A percentile compares a stretch with the other conserved stretches of the same genome.
Evolutionary conservation across 2,888 invertebrate species (phyloP).

Genomic region (Parascotia fuliginaria): DNA sequence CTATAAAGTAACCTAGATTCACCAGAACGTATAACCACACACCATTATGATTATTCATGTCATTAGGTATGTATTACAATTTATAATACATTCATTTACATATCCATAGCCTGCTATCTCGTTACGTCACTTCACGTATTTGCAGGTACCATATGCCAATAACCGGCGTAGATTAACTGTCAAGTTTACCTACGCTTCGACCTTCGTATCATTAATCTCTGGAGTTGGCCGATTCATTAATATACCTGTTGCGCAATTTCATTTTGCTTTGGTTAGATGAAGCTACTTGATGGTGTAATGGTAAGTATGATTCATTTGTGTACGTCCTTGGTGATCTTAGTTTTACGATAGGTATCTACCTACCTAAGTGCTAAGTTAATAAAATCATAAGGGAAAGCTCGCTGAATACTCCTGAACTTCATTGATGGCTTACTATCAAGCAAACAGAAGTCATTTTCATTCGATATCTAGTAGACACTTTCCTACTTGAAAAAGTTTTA

Average conservation of each 20-base stretch:
- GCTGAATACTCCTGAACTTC: too few species aligned
- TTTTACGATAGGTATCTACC: too few species aligned
- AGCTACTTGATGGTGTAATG: too few species aligned
- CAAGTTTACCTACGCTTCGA: constrained; percentile 36
- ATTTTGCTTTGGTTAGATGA: background rate
- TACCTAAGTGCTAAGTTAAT: too few species aligned
- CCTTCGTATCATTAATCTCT: constrained; percentile 41
- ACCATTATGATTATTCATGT: constrained; percentile 21
- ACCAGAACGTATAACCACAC: background rate
- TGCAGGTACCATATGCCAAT: constrained; percentile 15
- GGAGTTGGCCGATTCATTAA: constrained; percentile 12
- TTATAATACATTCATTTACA: constrained; percentile 23
- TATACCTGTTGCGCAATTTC: constrained; percentile 19
- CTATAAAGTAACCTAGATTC: too few species aligned
- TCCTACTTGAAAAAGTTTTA: too few species aligned
- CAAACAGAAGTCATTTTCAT: too few species aligned
- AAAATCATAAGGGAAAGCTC: too few species aligned
- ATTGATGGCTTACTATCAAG: too few species aligned
- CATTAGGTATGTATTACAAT: constrained; percentile 22
- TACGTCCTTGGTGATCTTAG: too few species aligned
- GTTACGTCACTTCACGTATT: constrained; percentile 22
- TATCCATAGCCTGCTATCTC: constrained; percentile 18
- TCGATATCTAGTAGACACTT: too few species aligned
- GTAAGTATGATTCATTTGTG: too few species aligned
- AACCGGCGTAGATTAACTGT: constrained; percentile 31